Base-by-base conservation (phyloP, 1,140 invertebrate genomes). In the Colletes gigas region DNA sequence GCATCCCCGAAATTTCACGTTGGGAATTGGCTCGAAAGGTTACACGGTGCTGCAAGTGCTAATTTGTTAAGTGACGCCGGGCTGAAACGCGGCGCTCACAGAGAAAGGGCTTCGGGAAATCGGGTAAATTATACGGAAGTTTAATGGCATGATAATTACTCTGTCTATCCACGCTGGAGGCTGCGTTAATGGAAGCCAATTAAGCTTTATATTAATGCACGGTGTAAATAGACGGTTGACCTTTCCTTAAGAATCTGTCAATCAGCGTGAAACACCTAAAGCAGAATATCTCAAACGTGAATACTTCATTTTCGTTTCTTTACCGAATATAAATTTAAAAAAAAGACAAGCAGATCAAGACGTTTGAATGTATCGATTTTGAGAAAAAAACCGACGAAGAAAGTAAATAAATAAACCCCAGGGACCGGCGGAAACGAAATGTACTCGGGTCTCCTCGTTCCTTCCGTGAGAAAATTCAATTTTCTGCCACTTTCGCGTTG, bases 171-270 rank as follows among this genome's bases (percentile, higher is more conserved):
- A 52, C 54, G 14, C 39, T 60, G 14, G 19, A 47, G 67, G 41
- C n/a, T 47, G 14, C 63, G 66, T 66, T 79, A 79, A 57, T 39
- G 50, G 54, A 65, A 44, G 3, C 4, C 71, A 39, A 62, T 68
- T 80, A 68, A 59, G 55, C 21, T 75, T 44, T 30, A 75, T 60
- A 75, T 67, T 80, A 80, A 75, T 68, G 41, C 44, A 4, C 50
- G 14, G 19, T 75, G 63, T 75, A 71, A 78, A 78, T 65, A 80
- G 44, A 80, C 14, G 15, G 19, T 62, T 75, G 71, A 62, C 54
- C 63, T 74, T 39, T 67, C 17, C 8, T 21, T n/a, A 19, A 73
- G 78, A 44, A 60, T 15, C 8, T 30, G n/a, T 74, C 78, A 52
- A 52, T 74, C 62, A n/a, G 19, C 7, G 6, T 4, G 30, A n/a